A percentile compares a stretch with the other conserved stretches of the same genome.
phyloP scores from a whole-genome alignment of 2,113 vertebrate genomes.

The Sakesphorus luctuosus region DNA sequence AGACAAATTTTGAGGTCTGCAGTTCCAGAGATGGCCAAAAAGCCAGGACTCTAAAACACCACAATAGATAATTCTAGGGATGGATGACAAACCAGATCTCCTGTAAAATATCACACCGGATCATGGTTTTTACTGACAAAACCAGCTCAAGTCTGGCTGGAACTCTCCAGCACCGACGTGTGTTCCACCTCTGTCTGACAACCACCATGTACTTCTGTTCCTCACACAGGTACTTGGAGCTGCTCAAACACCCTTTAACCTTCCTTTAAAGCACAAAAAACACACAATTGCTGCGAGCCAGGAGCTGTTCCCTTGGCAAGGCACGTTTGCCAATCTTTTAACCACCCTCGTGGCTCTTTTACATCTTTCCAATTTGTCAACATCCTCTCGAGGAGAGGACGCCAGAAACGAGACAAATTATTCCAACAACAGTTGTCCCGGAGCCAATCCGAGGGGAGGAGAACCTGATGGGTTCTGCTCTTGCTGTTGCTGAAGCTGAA shows the following conservation, averaged over 20 bases:
- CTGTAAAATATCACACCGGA: not conserved
- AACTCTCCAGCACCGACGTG: not conserved
- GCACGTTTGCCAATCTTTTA: constrained; percentile 3
- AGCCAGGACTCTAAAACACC: not conserved
- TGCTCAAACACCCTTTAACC: not conserved
- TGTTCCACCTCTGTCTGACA: not conserved
- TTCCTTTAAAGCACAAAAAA: not conserved
- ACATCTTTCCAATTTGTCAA: constrained; percentile 36
- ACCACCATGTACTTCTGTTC: not conserved
- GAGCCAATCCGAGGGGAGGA: not conserved
- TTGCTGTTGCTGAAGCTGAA: not conserved
- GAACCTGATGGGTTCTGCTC: constrained; percentile 48
- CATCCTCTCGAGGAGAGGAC: constrained; percentile 5
- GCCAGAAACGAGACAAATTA: constrained; percentile 33
- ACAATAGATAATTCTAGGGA: not conserved
- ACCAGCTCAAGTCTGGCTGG: not conserved
- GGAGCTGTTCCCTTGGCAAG: constrained; percentile 12
- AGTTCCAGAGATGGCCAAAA: not conserved
- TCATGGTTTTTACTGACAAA: not conserved
- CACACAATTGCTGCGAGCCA: not conserved
- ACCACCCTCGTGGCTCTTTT: constrained; percentile 43
- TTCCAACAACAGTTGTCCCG: constrained; percentile 8
- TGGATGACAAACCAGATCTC: not conserved
- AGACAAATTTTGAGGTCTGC: rapidly evolving
- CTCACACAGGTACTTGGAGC: not conserved